Evolutionary conservation across 2,113 vertebrate species (phyloP).

Genomic region (Sitta europaea): DNA sequence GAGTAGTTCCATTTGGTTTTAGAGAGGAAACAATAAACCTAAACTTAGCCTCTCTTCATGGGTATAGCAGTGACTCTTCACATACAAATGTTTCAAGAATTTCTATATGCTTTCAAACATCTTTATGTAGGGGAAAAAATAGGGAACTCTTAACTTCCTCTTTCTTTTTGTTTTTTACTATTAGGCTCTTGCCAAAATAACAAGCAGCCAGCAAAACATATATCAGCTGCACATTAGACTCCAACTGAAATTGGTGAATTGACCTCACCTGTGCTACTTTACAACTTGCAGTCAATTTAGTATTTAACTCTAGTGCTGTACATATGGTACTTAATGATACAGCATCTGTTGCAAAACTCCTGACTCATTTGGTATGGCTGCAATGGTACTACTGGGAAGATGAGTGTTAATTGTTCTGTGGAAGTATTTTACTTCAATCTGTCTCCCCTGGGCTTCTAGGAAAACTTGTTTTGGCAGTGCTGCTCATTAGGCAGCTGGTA

Average conservation of each 20-base stretch:
- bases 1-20: neutral
- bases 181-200: neutral
- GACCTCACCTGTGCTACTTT: neutral
- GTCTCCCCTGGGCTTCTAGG: neutral
- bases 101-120: neutral
- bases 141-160: neutral
- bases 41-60: neutral
- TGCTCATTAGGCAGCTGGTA: neutral
- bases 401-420: neutral
- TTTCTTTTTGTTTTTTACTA: neutral
- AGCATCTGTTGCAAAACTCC: constrained; percentile 8
- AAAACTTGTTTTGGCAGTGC: neutral
- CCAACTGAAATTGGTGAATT: neutral
- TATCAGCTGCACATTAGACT: neutral
- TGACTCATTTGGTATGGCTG: neutral
- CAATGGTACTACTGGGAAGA: neutral
- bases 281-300: neutral
- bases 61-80: neutral
- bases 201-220: neutral
- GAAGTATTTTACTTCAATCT: neutral
- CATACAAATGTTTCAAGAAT: neutral
- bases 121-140: neutral
- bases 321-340: constrained; percentile 16
- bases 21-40: neutral
- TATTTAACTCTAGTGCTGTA: neutral